Base-by-base conservation (phyloP, 2,797 vertebrate genomes). In the Paratrypauchen microcephalus region DNA sequence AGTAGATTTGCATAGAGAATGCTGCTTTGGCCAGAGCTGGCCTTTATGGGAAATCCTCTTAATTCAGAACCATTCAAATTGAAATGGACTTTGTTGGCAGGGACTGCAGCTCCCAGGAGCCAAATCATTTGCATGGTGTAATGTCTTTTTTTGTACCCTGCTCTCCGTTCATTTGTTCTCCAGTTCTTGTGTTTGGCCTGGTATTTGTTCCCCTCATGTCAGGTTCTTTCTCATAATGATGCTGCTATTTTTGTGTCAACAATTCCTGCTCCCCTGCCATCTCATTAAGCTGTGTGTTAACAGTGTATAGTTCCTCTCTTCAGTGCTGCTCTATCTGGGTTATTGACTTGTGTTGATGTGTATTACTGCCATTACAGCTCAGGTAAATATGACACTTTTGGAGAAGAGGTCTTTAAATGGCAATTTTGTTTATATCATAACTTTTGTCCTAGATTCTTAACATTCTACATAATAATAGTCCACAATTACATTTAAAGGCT, bases 61-160 rank as follows among this genome's bases (percentile, higher is more conserved):
- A 92, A 92, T 93, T 93, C 88, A 87, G 83, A 92, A 89, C 87
- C 86, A 90, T 93, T 92, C 91, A 92, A 92, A 93, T 91, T 90
- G 86, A 93, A 93, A 92, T 92, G 84, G 87, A 89, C 90, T 93
- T 92, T 89, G 79, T 91, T 92, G 92, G 92, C 91, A 89, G 88
- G 82, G 77, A 80, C 77, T 66, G 69, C 65, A 76, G 78, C 85
- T 89, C 78, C 85, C 73, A 78, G 76, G 87, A 87, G 91, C 92
- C 92, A 93, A 91, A 87, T 90, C 86, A 91, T 92, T 92, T 92
- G 88, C 89, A 92, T 88, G 87, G 85, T 89, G 77, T 90, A 88
- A 88, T 87, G 74, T 86, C 79, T 87, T 72, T 76, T 45, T 75
- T 73, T 68, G 45, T 48, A 60, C 68, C 70, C 54, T 81, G 81